Evolutionary conservation across 2,888 invertebrate species (phyloP), one percentile per base, ranked within the genome.

Genomic region (Pristionchus arcanus): DNA sequence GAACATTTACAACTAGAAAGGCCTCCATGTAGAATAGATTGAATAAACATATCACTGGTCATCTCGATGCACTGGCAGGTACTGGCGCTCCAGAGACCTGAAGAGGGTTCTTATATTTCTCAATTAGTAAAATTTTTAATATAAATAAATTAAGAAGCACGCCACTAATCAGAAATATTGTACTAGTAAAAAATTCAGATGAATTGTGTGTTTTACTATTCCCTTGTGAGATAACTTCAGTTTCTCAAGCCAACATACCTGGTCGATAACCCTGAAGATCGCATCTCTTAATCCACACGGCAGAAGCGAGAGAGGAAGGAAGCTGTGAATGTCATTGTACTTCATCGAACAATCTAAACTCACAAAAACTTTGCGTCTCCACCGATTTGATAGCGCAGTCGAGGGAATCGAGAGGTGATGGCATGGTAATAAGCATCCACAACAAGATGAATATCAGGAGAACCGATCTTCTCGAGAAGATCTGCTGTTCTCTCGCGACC

Each of bases 381-480:
- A 34, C 85, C 85, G 15, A 85, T 34, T 49, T 85, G 85, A 21
- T 85, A 85, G 11, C 85, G 55, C 2, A 63, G 63, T 31, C 59
- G 85, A 34, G 85, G 85, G 31, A 85, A 85, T 59, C 85, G 37
- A 21, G 94, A 91, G 3, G 94, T 94, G 21, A 94, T 89, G 0
- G 94, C 94, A 74, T 94, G 93, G 83, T 92, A 94, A 83, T 94
- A 94, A 3, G 92, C 91, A 84, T 94, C 93, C 71, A 94, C 90
- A 0, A 94, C 93, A 25, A 87, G 53, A 31, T 91, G 87, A 4
- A 92, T 83, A 19, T 89, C 85, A 1, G 90, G 90, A 25, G 91
- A 91, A 2, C 91, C 89, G 31, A 93, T 89, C 11, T 85, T 31
- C 31, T 91, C 90, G 49, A 92, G 81, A 34, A 92, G 91, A 25